These are phyloP conservation scores for Dione juno DNA, from an alignment of 2,888 invertebrate species.

Conservation along the genomic window DNA sequence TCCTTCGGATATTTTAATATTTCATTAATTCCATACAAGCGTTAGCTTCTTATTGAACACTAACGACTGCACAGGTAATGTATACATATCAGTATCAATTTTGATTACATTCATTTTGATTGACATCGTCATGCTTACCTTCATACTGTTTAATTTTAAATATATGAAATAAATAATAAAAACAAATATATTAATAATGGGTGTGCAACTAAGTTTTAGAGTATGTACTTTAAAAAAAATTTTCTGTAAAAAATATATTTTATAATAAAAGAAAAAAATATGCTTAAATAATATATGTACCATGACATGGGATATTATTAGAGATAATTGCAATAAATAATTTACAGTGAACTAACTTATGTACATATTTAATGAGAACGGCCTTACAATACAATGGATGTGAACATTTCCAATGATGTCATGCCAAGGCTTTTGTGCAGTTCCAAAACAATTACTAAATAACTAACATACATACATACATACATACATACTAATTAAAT, in stretches of 20 bases:
- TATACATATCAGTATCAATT: too few relatives aligned
- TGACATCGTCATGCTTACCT: too few relatives aligned
- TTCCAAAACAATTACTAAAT: background rate
- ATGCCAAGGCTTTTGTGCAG: slow-evolving; percentile 25
- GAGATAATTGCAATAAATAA: background rate
- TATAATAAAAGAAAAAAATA: background rate
- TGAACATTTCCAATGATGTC: slow-evolving; percentile 23
- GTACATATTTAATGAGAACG: slow-evolving; percentile 11
- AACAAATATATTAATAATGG: too few relatives aligned
- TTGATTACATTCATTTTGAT: too few relatives aligned
- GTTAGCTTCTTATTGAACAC: too few relatives aligned
- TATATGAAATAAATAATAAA: too few relatives aligned
- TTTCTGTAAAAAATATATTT: background rate
- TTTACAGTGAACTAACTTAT: background rate
- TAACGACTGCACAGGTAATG: too few relatives aligned
- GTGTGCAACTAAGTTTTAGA: too few relatives aligned
- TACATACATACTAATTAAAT: background rate
- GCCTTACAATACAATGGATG: slow-evolving; percentile 20
- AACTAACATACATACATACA: background rate
- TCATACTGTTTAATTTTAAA: too few relatives aligned
- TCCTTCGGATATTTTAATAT: too few relatives aligned
- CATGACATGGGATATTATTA: background rate
- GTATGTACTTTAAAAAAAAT: too few relatives aligned
- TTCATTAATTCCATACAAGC: too few relatives aligned
- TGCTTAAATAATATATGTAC: background rate